Base-by-base conservation (phyloP, 2,113 vertebrate species). In the Syrrhaptes paradoxus region DNA sequence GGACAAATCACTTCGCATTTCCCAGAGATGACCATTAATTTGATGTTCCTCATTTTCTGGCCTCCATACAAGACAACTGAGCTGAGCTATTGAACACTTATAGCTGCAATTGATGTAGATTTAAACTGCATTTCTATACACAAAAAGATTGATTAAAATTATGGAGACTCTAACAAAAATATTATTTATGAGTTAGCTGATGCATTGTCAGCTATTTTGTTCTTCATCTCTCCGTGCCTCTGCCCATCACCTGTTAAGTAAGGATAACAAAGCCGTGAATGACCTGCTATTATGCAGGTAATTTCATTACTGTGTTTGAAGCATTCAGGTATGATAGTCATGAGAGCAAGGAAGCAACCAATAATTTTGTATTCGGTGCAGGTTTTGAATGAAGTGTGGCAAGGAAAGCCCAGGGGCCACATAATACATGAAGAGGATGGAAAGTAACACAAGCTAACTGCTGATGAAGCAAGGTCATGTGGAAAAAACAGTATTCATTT, bases 1-100 rank as follows among this genome's bases (percentile, higher is more conserved):
- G 84, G 86, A 95, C 91, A 96, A 97, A 95, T 95, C 90, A 81
- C 84, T 91, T 74, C 76, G 85, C 45, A 58, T 89, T 95, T 95
- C 87, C 78, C 78, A 95, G 54, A 79, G 74, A 93, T 89, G 87
- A 93, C 91, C 93, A 79, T 89, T 91, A 94, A 78, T 93, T 89
- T 91, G 84, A 89, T 76, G 58, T 58, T 91, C 41, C 41, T 89
- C 13, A 0, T 95, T 96, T 89, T 93, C 81, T 76, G 66, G 25
- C 66, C 66, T 76, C 59, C 65, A 54, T 89, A 89, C 61, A 65
- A 87, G 58, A 66, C 21, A 82, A 36, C 49, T 87, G 48, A 91
- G 41, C 49, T 87, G 48, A 91, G 54, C 34, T 93, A 62, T 21
- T 32, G 38, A 83, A 74, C 57, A 81, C 31, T 93, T 77, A 67